A percentile compares a stretch with the other conserved stretches of the same genome.
Conservation (phyloP, 2,113 vertebrate species). For the Sebastes schlegelii region DNA sequence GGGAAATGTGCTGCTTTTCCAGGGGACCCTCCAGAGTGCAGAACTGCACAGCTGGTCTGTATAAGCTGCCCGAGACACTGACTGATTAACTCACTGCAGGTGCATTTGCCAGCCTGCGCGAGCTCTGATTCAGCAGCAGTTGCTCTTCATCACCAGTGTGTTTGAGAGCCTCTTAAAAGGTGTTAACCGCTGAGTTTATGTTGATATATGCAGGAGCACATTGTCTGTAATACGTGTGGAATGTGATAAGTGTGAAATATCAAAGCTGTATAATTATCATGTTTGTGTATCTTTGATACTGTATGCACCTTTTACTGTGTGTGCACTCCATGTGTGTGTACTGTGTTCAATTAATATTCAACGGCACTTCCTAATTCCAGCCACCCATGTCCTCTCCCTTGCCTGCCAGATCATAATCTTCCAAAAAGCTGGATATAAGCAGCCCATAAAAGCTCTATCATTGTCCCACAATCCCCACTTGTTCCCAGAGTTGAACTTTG, state of each 20-base stretch:
- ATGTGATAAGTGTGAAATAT: conserved; percentile 13
- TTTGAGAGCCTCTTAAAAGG: conserved; percentile 26
- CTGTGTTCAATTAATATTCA: neutral
- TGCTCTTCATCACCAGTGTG: conserved; percentile 54
- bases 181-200: conserved; percentile 28
- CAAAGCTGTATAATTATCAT: neutral
- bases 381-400: conserved; percentile 1
- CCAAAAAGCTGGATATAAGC: conserved; percentile 6
- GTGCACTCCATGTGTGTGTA: neutral
- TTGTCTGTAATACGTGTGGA: neutral
- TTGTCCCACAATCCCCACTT: conserved; percentile 29
- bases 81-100: conserved; percentile 71
- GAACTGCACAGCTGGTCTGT: conserved; percentile 66
- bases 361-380: neutral
- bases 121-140: conserved; percentile 25
- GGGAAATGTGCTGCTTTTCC: conserved; percentile 45
- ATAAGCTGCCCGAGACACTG: conserved; percentile 61
- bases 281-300: conserved; percentile 3
- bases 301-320: neutral
- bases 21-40: conserved; percentile 53
- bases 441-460: conserved; percentile 32
- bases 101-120: conserved; percentile 51
- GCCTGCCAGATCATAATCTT: conserved; percentile 3
- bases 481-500: conserved; percentile 48
- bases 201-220: conserved; percentile 14